phyloP scores from a whole-genome alignment of 2,797 vertebrate species.

The Sebastes diploproa region DNA sequence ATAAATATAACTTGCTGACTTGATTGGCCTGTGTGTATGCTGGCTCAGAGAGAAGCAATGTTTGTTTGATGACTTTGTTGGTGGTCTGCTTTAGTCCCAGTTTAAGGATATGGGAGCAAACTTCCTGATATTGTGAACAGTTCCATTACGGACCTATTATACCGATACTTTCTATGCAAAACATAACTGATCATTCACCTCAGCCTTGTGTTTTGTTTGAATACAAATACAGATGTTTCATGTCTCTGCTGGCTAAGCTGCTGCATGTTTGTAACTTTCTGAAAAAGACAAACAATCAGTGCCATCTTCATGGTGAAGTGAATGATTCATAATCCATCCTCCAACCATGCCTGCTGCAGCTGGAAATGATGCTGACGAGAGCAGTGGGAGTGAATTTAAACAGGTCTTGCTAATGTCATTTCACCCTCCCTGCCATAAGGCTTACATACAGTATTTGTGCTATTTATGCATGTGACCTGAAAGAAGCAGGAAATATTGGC shows the following conservation, averaged over 20 bases:
- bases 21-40: background rate
- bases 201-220: background rate
- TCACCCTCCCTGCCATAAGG: background rate
- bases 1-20: slow-evolving; percentile 5
- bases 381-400: background rate
- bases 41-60: background rate
- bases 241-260: background rate
- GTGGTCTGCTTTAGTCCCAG: background rate
- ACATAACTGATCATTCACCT: background rate
- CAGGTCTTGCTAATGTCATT: background rate
- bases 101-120: background rate
- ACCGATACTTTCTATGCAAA: background rate
- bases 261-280: background rate
- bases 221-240: background rate
- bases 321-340: background rate
- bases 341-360: background rate
- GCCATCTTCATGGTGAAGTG: background rate
- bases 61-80: background rate
- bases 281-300: background rate
- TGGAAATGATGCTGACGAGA: background rate
- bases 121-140: background rate
- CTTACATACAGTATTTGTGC: background rate
- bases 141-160: background rate
- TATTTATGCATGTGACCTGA: background rate
- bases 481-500: background rate